Evolutionary conservation across 92 coral and sea anemone species (phyloP).

Genomic region (Montipora capitata): DNA sequence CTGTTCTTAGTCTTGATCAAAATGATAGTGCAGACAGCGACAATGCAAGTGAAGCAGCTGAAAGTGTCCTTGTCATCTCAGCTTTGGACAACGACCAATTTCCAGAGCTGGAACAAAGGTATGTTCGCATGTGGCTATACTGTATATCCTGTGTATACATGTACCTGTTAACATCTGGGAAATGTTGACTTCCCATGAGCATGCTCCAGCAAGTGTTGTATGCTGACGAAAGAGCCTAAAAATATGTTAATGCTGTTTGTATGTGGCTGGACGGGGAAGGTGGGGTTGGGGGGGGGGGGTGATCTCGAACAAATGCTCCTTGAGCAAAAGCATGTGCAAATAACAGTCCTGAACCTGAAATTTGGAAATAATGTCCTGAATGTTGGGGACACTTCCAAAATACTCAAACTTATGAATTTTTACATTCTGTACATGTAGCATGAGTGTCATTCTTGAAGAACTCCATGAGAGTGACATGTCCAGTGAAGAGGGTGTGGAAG

Average conservation of each 20-base stretch:
- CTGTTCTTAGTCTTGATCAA: neutral
- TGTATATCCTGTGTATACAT: neutral
- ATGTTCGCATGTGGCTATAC: neutral
- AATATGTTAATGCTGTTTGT: neutral
- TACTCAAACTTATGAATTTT: conserved; percentile 6
- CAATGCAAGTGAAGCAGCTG: conserved; percentile 14
- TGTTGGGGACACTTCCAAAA: neutral
- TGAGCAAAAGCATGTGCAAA: no score
- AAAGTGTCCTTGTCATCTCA: neutral
- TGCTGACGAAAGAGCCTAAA: neutral
- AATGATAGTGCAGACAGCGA: conserved; percentile 6
- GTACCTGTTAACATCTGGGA: no score
- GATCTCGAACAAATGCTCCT: no score
- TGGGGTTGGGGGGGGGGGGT: no score
- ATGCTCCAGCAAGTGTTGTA: conserved; percentile 1
- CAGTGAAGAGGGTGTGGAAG: conserved; percentile 7
- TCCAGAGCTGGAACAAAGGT: conserved; percentile 21
- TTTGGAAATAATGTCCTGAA: neutral
- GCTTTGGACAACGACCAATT: conserved; percentile 5
- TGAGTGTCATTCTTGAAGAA: conserved; percentile 14
- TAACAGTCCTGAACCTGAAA: neutral
- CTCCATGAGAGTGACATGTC: conserved; percentile 7
- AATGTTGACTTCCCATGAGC: conserved; percentile 9
- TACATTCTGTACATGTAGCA: conserved; percentile 1
- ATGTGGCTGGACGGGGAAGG: neutral